Evolutionary conservation across 2,888 invertebrate genomes (phyloP).

Genomic region (Eupithecia centaureata): DNA sequence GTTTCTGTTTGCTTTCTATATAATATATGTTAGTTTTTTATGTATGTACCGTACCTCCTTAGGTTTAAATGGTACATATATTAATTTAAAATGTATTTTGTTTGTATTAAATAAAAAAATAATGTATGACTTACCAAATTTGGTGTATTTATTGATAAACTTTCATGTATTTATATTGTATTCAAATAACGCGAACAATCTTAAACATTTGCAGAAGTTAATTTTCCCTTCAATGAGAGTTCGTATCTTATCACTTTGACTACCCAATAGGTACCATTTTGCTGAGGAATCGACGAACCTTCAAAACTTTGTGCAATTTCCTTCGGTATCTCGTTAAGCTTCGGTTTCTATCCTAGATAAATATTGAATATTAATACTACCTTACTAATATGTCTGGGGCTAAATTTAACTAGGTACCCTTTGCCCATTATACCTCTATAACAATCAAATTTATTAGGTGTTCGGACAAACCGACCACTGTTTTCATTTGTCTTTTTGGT

Average conservation of each 20-base stretch:
- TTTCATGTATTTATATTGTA: neutral
- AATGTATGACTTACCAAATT: neutral
- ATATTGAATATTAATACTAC: slow-evolving; percentile 5
- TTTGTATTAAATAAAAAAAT: no score
- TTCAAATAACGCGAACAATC: neutral
- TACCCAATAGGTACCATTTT: slow-evolving; percentile 14
- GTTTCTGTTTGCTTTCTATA: neutral
- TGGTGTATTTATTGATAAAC: neutral
- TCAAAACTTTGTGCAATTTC: slow-evolving; percentile 20
- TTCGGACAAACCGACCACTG: no score
- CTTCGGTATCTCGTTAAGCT: slow-evolving; percentile 1
- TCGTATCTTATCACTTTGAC: slow-evolving; percentile 6
- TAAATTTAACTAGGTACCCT: neutral
- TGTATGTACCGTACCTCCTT: no score
- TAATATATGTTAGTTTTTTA: no score
- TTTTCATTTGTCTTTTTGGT: no score
- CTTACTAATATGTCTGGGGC: neutral
- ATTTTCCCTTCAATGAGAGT: neutral
- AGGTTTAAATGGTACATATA: no score
- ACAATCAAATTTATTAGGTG: no score
- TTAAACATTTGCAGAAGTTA: neutral
- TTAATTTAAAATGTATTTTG: no score
- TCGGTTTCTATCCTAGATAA: slow-evolving; percentile 12
- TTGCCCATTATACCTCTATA: no score
- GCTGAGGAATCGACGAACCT: slow-evolving; percentile 12